Base-by-base conservation (phyloP, 2,888 invertebrate genomes). In the Xestoiulus laeticollis region DNA sequence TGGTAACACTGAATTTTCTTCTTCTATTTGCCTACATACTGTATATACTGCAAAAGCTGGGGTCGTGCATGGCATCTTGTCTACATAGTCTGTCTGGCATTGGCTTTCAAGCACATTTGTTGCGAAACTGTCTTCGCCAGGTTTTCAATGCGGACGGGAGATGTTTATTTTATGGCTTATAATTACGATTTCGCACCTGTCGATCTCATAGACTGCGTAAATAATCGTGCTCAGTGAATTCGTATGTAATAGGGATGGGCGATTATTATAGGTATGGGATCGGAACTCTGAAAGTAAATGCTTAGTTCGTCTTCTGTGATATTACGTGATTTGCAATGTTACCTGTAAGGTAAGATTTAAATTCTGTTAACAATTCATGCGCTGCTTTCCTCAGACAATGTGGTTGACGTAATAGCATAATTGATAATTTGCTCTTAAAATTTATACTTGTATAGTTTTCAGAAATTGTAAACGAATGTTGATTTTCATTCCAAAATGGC, bases 141-240 rank as follows among this genome's bases (percentile, higher is more conserved):
- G 8, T 59, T 12, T 59, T 2, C 19, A 4, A 1, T 12, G 16
- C 48, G 16, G 2, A 22, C 14, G 59, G n/a, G n/a, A 59, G 22
- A 59, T 59, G 59, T 59, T n/a, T 59, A n/a, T 59, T 59, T 59
- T n/a, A 59, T 59, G 19, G 8, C 59, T n/a, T 0, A n/a, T 59
- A 59, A 59, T 59, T 59, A 59, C 22, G n/a, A 48, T 59, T 59
- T 59, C 59, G n/a, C 59, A 59, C 59, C n/a, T 59, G 59, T 19
- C 59, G 59, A 59, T 59, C 4, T 59, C n/a, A 16, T 48, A 2
- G 48, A 2, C 48, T 48, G 48, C 48, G 48, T 16, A 14, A 16
- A 48, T 48, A 48, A 48, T 59, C n/a, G n/a, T 59, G 8, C 16
- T 48, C 16, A 16, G 48, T 48, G 48, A 48, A 16, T 10, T 48